Percentiles rank a stretch among this genome's conserved stretches.
Evolutionary conservation across 2,113 vertebrate genomes (phyloP).

Genomic region (Acanthochromis polyacanthus): DNA sequence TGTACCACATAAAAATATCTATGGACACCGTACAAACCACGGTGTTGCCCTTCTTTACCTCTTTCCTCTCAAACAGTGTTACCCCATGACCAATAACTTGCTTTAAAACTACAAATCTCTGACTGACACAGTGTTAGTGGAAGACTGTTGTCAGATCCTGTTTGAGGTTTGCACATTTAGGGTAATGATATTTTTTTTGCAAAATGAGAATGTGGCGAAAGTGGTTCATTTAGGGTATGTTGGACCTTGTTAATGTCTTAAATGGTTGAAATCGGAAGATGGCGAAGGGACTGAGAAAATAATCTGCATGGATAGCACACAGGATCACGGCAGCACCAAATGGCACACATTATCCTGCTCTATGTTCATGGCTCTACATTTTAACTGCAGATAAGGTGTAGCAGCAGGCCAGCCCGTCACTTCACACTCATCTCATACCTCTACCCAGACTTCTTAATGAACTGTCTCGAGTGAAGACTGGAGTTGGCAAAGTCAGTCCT

Average conservation of each 20-base stretch:
- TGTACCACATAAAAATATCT: no score
- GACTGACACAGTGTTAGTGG: neutral
- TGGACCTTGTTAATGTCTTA: no score
- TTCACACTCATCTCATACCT: conserved; percentile 1
- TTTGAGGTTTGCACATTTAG: conserved; percentile 16
- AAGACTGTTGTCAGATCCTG: neutral
- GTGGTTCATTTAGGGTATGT: neutral
- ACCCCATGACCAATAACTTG: no score
- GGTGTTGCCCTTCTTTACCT: no score
- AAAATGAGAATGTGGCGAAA: conserved; percentile 21
- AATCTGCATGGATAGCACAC: neutral
- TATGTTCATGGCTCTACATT: neutral
- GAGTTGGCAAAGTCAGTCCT: conserved; percentile 21
- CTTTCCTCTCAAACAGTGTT: no score
- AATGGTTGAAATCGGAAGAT: neutral
- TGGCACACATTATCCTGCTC: neutral
- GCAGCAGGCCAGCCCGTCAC: neutral
- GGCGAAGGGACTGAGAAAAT: neutral
- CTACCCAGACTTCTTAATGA: conserved; percentile 1
- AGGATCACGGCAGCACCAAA: neutral
- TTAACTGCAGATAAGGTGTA: neutral
- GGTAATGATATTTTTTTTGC: conserved; percentile 1
- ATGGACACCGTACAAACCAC: no score
- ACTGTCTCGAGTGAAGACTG: conserved; percentile 29
- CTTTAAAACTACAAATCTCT: neutral